Evolutionary conservation across 2,888 invertebrate species (phyloP).

Genomic region (Cheilosia variabilis): DNA sequence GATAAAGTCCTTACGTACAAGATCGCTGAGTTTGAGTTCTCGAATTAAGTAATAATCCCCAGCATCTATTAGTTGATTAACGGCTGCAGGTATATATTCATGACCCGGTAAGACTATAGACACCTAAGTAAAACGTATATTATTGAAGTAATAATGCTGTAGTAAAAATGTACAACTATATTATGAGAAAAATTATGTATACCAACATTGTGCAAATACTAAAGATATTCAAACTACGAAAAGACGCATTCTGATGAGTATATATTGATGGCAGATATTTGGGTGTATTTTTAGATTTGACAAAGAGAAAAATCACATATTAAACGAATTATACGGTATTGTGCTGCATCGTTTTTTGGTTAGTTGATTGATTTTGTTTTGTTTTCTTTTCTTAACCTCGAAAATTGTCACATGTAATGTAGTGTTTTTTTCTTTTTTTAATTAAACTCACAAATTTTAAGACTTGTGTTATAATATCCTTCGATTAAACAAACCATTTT

Average conservation of each 20-base stretch:
- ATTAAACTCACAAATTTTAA: too few species aligned
- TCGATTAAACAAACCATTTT: constrained; percentile 83
- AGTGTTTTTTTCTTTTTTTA: not conserved
- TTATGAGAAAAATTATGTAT: constrained; percentile 1
- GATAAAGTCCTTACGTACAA: constrained; percentile 85
- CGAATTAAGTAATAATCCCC: constrained; percentile 85
- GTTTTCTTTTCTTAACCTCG: not conserved
- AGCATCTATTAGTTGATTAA: constrained; percentile 82
- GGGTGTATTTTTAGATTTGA: constrained; percentile 64
- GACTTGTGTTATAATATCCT: not conserved
- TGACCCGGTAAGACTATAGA: constrained; percentile 85
- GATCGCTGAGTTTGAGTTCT: constrained; percentile 83
- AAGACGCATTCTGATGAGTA: constrained; percentile 63
- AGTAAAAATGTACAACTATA: not conserved
- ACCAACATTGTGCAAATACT: constrained; percentile 35
- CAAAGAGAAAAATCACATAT: constrained; percentile 37
- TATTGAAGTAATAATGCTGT: not conserved
- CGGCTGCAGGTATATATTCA: constrained; percentile 76
- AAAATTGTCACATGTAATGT: not conserved
- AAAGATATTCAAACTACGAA: constrained; percentile 27
- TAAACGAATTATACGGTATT: not conserved
- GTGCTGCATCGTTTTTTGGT: constrained; percentile 9
- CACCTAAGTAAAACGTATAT: constrained; percentile 81
- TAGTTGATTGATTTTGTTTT: not conserved
- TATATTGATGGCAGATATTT: constrained; percentile 36